Base-by-base conservation (phyloP, 1,140 invertebrate genomes). In the Drosophila willistoni region DNA sequence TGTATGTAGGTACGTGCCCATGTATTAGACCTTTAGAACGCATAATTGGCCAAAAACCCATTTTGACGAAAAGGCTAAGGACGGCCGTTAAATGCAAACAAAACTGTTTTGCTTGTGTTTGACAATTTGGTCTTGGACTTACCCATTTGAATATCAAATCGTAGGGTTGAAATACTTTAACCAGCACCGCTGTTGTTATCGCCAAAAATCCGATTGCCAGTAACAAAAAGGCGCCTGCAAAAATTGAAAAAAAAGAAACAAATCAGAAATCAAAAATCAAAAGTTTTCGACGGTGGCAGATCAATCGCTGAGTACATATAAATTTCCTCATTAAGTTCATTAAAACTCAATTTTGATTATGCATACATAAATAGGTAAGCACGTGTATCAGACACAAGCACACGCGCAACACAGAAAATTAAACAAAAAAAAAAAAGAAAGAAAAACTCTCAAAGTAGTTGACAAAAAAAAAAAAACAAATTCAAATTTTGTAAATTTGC, bases 81-180 rank as follows among this genome's bases (percentile, higher is more conserved):
- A 67, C 70, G 73, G 64, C 64, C 62, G 71, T 73, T 71, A 81
- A 81, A 51, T 51, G 44, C 44, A 51, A 51, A 65, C 44, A 51
- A 51, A 65, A 68, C 55, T 7, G 29, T 29, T 29, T 29, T 29
- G 17, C 64, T 69, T 76, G 77, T 64, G 70, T 72, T 14, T 55
- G 41, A 67, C 51, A 57, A 59, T 68, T 70, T 63, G 13, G 57
- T 79, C 70, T 87, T 63, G 14, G 63, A 80, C 73, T 87, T 75
- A 91, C 95, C 93, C 93, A 94, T 91, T 93, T 94, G 81, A 96
- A 96, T 44, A 96, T 92, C n/a, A 94, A 85, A 66, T 96, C 94
- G 86, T 96, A 96, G 1, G 96, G 96, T 61, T 95, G 93, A 19
- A 94, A 91, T 12, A 95, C 89, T 14, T 95, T 77, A 1, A 96